Conservation (phyloP, 2,888 invertebrate species). For the Tolmerus cingulatus region DNA sequence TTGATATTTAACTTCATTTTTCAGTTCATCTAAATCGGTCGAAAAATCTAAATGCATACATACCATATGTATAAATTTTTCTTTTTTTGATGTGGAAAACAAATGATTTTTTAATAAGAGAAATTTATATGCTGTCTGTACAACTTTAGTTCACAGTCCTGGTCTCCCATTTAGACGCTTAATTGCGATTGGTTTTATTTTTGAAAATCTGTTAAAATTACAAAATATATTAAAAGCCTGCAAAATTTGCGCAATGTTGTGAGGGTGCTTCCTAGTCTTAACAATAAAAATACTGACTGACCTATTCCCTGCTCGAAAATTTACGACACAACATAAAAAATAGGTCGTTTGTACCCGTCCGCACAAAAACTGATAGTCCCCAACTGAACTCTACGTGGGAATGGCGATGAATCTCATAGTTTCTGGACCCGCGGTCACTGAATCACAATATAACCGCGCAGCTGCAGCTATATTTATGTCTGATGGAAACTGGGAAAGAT, state of each 20-base stretch:
- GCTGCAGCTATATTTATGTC: slow-evolving; percentile 19
- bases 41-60: too few relatives aligned
- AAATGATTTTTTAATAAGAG: too few relatives aligned
- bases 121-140: neutral
- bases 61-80: too few relatives aligned
- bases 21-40: too few relatives aligned
- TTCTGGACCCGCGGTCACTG: neutral
- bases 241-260: neutral
- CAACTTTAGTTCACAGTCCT: neutral
- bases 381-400: neutral
- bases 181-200: neutral
- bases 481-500: slow-evolving; percentile 7
- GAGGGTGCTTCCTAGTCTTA: neutral
- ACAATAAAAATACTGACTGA: neutral
- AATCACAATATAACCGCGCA: slow-evolving; percentile 2
- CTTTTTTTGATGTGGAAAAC: too few relatives aligned
- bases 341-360: neutral
- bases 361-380: neutral
- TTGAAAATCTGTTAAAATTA: neutral
- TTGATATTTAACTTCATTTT: too few relatives aligned
- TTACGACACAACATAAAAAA: neutral
- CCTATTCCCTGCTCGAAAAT: neutral
- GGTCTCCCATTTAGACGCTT: neutral
- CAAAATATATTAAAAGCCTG: neutral
- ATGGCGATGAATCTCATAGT: neutral